Percentiles rank a stretch among this genome's conserved stretches.
Conservation (phyloP, 1,140 invertebrate genomes). For the Reticulitermes speratus region DNA sequence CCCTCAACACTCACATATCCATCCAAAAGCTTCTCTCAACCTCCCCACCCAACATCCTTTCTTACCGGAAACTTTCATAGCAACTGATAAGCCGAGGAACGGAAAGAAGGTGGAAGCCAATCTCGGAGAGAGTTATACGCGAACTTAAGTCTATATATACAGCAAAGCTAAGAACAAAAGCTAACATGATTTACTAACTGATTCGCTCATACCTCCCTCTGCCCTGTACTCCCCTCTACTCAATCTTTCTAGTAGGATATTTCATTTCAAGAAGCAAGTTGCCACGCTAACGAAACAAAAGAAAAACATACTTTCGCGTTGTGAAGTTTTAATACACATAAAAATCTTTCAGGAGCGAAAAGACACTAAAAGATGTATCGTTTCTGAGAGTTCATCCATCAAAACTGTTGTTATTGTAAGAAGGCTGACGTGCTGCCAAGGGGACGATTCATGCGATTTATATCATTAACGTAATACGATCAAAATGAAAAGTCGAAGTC, state of each 20-base stretch:
- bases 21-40: neutral
- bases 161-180: constrained; percentile 10
- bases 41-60: neutral
- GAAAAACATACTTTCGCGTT: neutral
- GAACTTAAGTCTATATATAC: constrained; percentile 12
- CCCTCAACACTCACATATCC: constrained; percentile 9
- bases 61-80: constrained; percentile 5
- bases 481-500: neutral
- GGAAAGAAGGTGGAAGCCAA: constrained; percentile 1
- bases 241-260: neutral
- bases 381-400: constrained; percentile 1
- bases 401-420: neutral
- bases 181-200: constrained; percentile 16
- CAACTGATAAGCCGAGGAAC: neutral
- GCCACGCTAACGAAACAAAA: neutral
- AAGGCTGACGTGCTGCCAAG: neutral
- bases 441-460: neutral
- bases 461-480: neutral
- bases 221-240: neutral
- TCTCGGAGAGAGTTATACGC: constrained; percentile 2
- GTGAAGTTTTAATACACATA: neutral
- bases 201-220: neutral
- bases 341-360: neutral
- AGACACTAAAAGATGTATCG: constrained; percentile 1
- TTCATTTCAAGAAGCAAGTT: constrained; percentile 9